Percentiles rank a stretch among this genome's conserved stretches.
Evolutionary conservation across 2,113 vertebrate species (phyloP).

Genomic region (Salvelinus namaycush): DNA sequence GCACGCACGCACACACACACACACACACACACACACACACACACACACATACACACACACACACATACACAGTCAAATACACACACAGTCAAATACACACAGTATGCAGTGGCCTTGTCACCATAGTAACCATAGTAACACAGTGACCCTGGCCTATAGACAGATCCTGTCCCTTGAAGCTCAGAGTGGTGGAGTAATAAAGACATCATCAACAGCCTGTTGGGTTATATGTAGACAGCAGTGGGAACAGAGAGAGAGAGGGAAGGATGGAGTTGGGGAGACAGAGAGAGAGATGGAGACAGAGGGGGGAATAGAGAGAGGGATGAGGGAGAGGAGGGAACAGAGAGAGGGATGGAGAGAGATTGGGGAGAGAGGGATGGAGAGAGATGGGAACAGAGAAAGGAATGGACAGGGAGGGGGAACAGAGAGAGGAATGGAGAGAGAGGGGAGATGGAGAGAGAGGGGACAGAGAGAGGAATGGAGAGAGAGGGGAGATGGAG

Average conservation of each 20-base stretch:
- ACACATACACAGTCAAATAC: neutral
- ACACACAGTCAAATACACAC: constrained; percentile 1
- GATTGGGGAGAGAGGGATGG: no score
- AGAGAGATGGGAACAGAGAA: no score
- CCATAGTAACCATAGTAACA: constrained; percentile 65
- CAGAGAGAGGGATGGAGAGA: no score
- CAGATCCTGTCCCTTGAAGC: neutral
- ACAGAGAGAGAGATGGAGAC: neutral
- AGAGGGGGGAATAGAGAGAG: no score
- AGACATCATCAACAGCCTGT: constrained; percentile 35
- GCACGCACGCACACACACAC: neutral
- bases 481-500: no score
- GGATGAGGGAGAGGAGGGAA: no score
- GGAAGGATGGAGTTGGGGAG: neutral
- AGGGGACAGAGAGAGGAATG: no score
- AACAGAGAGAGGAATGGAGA: no score
- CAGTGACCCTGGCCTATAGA: constrained; percentile 58
- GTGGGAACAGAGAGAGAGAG: neutral
- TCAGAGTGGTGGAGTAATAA: neutral
- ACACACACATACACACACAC: constrained; percentile 7
- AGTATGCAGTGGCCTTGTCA: constrained; percentile 33
- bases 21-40: neutral
- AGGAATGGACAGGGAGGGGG: no score
- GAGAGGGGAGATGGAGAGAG: no score
- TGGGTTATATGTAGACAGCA: constrained; percentile 19